Base-by-base conservation (phyloP, 2,888 invertebrate species). In the Smittia sp. region DNA sequence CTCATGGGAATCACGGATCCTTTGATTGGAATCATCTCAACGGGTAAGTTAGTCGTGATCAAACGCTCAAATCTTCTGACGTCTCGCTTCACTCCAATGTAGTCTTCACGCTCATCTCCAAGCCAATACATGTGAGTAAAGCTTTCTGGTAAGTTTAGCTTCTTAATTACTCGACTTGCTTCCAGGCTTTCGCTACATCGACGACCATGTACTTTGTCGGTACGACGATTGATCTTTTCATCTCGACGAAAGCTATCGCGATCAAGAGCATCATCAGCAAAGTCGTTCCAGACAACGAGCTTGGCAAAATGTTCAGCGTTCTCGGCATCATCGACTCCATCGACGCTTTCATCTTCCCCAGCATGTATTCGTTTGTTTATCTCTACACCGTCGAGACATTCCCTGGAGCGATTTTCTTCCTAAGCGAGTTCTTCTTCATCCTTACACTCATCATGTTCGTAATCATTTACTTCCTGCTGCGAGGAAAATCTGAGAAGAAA, bases 301-400 rank as follows among this genome's bases (percentile, higher is more conserved):
- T 82, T 2, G 81, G 82, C 80, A 75, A 76, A 13, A 38, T 78
- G 41, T 78, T 76, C 76, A 77, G 77, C 3, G 79, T 82, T 6
- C 79, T 82, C 66, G 81, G 81, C n/a, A 79, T 82, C 7, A 79
- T 80, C 20, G 81, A 82, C 67, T 81, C 81, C 0, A 77, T 82
- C 67, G 80, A 78, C 2, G 79, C 80, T 72, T 80, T 82, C 66
- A 78, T 82, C 3, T 82, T 82, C 66, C 80, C 81, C 18, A 79
- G 80, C 24, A 76, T 83, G n/a, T 82, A 79, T 70, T 80, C 81
- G 75, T 76, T 76, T 9, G 78, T 83, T 9, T 83, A 83, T 74
- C 76, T 78, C 11, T 76, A 75, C 13, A 79, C 80, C 0, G 77
- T 82, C 1, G 79, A 80, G n/a, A 74, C 76, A 4, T 82, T 82